Base-by-base conservation (phyloP, 23 tunicate genomes). In the Trididemnum nubilum region DNA sequence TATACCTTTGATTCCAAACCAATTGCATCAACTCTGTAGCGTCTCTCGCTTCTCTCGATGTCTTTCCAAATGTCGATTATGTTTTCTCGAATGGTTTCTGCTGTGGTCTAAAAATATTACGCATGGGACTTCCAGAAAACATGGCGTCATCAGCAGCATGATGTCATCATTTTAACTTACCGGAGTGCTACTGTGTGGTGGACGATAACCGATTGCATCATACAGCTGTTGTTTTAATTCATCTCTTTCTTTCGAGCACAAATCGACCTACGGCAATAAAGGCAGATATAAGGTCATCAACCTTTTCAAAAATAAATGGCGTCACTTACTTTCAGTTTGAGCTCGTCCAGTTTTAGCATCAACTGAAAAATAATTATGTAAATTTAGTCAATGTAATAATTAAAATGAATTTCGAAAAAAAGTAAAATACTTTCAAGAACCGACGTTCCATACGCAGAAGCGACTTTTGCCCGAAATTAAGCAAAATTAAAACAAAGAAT, bases 1-100 rank as follows among this genome's bases (percentile, higher is more conserved):
- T n/a, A n/a, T n/a, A 82, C 86, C 86, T 71, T 71, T 12, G 86
- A 66, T 35, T 71, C 63, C 67, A 82, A 33, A 0, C 86, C 78
- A 1, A 31, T 5, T 5, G 50, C 78, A 22, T 70, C 33, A 30
- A 82, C 34, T 38, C 86, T 54, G 31, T 82, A 71, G 35, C 51
- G 67, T 24, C 86, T 70, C 64, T 82, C 86, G 18, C 33, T 33
- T 21, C 78, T 40, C 51, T 82, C 86, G 35, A 82, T 82, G 1
- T 70, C 35, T 21, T 71, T 52, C 65, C 76, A 65, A 32, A 61
- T 51, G 33, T 52, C 51, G 25, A 82, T 82, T 36, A 18, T 54
- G 9, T 39, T 34, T 82, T 82, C 86, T 3, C 86, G 78, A 54
- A 82, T 19, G 18, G n/a, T 67, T n/a, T 67, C 74, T 3, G 74